Conservation (phyloP, 2,113 vertebrate genomes). For the Pomatorhinus ruficollis region DNA sequence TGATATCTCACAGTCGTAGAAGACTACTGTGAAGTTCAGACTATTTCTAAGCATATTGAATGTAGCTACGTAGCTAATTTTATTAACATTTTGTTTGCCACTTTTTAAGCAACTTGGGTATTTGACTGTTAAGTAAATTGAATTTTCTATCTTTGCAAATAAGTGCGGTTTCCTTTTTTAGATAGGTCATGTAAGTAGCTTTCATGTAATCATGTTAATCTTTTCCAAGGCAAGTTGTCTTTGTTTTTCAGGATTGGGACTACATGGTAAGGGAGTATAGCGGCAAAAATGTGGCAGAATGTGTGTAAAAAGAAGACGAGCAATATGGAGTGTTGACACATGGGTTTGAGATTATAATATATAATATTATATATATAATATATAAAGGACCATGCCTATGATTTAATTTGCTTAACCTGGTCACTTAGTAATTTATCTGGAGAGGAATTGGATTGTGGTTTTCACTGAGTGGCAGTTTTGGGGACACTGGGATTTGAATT, state of each 20-base stretch:
- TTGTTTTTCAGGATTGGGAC: background rate
- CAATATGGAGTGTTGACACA: background rate
- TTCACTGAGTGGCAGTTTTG: background rate
- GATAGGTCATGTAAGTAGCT: background rate
- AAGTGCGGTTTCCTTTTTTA: background rate
- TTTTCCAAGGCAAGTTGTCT: background rate
- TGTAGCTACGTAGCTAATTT: background rate
- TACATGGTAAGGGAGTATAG: background rate
- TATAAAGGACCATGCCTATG: background rate
- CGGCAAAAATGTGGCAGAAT: background rate
- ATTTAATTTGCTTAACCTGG: background rate
- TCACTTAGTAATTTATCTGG: background rate
- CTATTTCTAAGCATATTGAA: background rate
- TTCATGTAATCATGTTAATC: background rate
- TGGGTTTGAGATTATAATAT: background rate
- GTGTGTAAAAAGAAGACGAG: background rate
- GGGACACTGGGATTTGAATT: background rate
- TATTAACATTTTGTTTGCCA: background rate
- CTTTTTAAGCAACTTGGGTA: background rate
- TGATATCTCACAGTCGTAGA: background rate
- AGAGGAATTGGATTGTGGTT: background rate
- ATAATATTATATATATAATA: background rate
- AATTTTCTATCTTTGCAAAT: background rate
- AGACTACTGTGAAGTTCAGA: slow-evolving; percentile 2
- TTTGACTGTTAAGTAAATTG: background rate